These are phyloP conservation scores for Mohoua ochrocephala DNA, from an alignment of 2,113 vertebrate species.

Conservation along the genomic window DNA sequence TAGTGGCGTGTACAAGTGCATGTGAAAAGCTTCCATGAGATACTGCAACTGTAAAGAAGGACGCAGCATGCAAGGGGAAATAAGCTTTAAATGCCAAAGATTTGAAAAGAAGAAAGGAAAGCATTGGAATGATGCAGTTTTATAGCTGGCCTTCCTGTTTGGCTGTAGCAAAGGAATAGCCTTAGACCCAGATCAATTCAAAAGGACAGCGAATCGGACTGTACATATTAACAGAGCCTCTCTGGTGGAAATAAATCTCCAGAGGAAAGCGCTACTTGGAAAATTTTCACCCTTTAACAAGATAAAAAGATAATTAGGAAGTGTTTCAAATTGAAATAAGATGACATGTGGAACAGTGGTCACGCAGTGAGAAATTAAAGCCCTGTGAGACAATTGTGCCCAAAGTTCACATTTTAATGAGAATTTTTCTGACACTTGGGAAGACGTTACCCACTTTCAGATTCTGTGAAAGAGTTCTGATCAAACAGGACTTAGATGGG, in stretches of 20 bases:
- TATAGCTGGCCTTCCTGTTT: neutral
- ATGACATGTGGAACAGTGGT: neutral
- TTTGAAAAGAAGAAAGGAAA: neutral
- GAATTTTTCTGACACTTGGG: slow-evolving; percentile 1
- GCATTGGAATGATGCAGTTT: neutral
- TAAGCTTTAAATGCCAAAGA: neutral
- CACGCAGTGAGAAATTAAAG: slow-evolving; percentile 17
- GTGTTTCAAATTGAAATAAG: slow-evolving; percentile 7
- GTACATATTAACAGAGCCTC: neutral
- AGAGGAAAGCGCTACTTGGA: neutral
- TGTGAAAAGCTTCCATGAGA: neutral
- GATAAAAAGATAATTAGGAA: slow-evolving; percentile 48
- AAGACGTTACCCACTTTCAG: neutral
- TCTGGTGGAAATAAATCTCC: neutral
- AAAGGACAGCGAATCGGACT: neutral
- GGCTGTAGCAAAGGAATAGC: neutral
- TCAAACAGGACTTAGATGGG: neutral
- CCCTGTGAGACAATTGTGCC: neutral
- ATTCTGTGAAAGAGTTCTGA: neutral
- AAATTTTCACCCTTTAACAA: slow-evolving; percentile 14
- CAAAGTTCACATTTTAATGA: slow-evolving; percentile 51
- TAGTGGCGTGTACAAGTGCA: neutral
- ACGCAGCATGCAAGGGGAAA: neutral
- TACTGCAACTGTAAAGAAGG: neutral
- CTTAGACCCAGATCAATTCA: neutral